phyloP scores from a whole-genome alignment of 2,888 invertebrate genomes.

The Strigamia transsilvanica region DNA sequence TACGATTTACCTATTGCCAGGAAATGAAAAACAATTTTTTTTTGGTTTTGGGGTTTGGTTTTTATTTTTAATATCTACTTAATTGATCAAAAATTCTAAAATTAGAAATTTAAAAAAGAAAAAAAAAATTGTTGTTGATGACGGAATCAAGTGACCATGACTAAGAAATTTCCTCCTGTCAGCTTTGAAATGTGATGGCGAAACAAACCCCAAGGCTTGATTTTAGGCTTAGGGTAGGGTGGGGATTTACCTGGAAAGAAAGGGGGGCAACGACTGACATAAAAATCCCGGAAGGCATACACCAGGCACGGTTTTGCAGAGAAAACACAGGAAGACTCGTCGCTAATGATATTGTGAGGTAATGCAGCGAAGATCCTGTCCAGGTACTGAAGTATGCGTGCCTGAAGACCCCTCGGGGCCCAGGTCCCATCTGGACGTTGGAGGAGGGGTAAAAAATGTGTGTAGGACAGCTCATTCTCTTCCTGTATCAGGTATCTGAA shows the following conservation, averaged over 20 bases:
- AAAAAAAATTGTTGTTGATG: not conserved
- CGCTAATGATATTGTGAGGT: conserved; percentile 30
- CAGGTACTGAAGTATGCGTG: not conserved
- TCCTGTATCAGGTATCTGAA: conserved; percentile 10
- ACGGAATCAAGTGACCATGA: conserved; percentile 26
- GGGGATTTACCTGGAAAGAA: conserved; percentile 30
- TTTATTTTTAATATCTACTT: too few relatives aligned
- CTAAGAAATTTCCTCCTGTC: conserved; percentile 26
- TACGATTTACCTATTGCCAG: too few relatives aligned
- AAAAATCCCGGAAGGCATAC: not conserved
- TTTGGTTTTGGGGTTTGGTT: not conserved
- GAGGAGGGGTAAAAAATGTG: conserved; percentile 3
- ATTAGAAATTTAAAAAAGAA: not conserved
- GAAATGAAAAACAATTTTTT: not conserved
- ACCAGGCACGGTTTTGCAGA: not conserved
- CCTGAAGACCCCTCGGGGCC: not conserved
- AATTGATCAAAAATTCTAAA: not conserved
- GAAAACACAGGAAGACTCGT: conserved; percentile 30
- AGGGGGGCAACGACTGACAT: conserved; percentile 26
- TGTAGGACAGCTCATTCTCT: conserved; percentile 4
- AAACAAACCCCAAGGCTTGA: conserved; percentile 10
- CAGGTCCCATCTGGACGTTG: not conserved
- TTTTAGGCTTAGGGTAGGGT: not conserved
- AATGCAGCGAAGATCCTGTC: conserved; percentile 25
- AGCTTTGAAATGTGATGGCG: conserved; percentile 1